Conservation (phyloP, 2,888 invertebrate species). For the Agrotis ipsilon region DNA sequence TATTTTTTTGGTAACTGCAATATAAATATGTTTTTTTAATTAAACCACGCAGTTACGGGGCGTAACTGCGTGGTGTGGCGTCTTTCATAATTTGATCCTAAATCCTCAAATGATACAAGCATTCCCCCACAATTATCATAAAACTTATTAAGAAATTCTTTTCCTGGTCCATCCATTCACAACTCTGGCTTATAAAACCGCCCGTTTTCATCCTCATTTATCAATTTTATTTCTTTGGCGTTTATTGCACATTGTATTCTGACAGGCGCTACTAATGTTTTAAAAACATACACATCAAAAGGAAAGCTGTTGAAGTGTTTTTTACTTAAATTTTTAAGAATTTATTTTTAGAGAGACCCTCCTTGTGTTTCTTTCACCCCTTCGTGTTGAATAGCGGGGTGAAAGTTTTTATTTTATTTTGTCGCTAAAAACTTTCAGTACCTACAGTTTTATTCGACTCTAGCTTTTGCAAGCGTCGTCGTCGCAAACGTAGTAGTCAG, state of each 20-base stretch:
- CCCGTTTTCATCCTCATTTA: slow-evolving; percentile 22
- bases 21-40: too few relatives aligned
- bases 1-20: too few relatives aligned
- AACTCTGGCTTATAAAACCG: slow-evolving; percentile 10
- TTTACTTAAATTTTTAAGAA: background rate
- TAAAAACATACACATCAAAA: slow-evolving; percentile 11
- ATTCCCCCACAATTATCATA: background rate
- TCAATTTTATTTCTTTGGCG: slow-evolving; percentile 29
- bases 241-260: slow-evolving; percentile 40
- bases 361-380: slow-evolving; percentile 20
- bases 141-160: slow-evolving; percentile 14
- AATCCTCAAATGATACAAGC: slow-evolving; percentile 2
- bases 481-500: too few relatives aligned
- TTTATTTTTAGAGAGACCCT: background rate
- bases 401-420: background rate
- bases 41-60: too few relatives aligned
- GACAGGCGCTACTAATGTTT: slow-evolving; percentile 26
- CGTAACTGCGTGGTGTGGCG: too few relatives aligned
- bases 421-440: background rate
- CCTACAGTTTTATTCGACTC: background rate
- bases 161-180: slow-evolving; percentile 22
- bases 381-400: background rate
- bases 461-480: too few relatives aligned
- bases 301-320: slow-evolving; percentile 8
- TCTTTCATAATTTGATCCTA: too few relatives aligned